phyloP scores from a whole-genome alignment of 2,113 vertebrate species.

The Aepyceros melampus region DNA sequence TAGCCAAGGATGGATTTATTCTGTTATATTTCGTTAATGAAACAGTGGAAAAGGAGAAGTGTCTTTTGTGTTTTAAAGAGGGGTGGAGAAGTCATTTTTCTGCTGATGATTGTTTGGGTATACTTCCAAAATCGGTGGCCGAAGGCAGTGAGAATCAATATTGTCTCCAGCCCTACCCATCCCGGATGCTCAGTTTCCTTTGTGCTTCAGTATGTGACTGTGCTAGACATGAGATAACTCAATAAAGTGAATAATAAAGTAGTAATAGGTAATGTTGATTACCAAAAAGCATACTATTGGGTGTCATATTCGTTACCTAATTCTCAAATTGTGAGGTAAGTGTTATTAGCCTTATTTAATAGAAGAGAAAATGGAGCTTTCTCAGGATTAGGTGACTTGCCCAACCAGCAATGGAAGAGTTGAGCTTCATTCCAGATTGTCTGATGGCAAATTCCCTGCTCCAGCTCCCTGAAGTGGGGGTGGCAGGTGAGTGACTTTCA shows the following conservation, averaged over 20 bases:
- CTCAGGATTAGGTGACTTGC: background rate
- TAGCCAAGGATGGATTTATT: background rate
- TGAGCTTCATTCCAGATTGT: background rate
- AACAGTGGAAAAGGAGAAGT: background rate
- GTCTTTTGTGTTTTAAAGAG: background rate
- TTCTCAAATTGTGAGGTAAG: background rate
- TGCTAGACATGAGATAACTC: background rate
- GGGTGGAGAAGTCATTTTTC: background rate
- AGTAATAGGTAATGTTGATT: background rate
- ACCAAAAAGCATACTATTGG: background rate
- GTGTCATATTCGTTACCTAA: background rate
- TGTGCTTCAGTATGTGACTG: background rate
- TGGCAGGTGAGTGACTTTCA: background rate
- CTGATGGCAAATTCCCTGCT: background rate
- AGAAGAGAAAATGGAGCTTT: background rate
- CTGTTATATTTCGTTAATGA: background rate
- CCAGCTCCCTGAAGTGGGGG: no score
- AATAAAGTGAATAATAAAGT: background rate
- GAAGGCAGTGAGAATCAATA: background rate
- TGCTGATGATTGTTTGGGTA: background rate
- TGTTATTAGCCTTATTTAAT: background rate
- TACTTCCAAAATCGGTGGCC: background rate
- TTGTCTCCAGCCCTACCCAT: background rate
- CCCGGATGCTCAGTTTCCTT: background rate
- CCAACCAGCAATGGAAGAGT: background rate